phyloP scores from a whole-genome alignment of 2,797 vertebrate genomes.

The Syngnathus acus region DNA sequence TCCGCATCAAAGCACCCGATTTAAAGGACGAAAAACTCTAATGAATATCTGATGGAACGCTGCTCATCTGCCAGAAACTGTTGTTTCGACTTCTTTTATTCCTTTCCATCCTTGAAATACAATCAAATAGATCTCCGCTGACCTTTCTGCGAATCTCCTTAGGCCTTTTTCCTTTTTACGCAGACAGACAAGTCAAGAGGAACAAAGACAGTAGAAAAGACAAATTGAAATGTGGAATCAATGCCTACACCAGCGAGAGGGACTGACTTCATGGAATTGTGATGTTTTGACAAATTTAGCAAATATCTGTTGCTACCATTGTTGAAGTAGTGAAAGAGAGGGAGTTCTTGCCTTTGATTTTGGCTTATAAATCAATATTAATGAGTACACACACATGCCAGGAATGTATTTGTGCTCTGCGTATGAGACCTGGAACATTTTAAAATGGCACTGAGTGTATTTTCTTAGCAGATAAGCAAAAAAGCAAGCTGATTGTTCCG shows the following conservation, averaged over 20 bases:
- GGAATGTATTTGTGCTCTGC: conserved; percentile 7
- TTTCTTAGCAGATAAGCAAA: conserved; percentile 41
- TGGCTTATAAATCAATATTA: background rate
- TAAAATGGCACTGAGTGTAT: conserved; percentile 13
- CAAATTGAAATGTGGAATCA: conserved; percentile 37
- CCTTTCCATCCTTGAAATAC: conserved; percentile 21
- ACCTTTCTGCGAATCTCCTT: conserved; percentile 25
- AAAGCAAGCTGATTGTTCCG: conserved; percentile 35
- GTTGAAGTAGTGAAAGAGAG: background rate
- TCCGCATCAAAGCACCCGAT: conserved; percentile 46
- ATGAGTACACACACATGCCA: conserved; percentile 4
- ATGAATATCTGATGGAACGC: conserved; percentile 49
- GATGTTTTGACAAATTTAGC: background rate
- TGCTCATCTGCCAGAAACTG: conserved; percentile 35
- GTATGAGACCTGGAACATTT: conserved; percentile 13
- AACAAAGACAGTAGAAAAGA: conserved; percentile 1
- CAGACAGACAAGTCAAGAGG: background rate
- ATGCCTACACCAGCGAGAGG: conserved; percentile 16
- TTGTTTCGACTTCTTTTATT: conserved; percentile 39
- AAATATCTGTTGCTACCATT: background rate
- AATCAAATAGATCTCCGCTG: conserved; percentile 24
- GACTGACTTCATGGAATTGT: conserved; percentile 16
- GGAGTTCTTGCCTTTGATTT: background rate
- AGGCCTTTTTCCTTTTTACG: conserved; percentile 5
- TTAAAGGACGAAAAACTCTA: conserved; percentile 53